These are phyloP conservation scores for Mellilla xanthometata DNA, from an alignment of 2,888 invertebrate species.

Conservation along the genomic window DNA sequence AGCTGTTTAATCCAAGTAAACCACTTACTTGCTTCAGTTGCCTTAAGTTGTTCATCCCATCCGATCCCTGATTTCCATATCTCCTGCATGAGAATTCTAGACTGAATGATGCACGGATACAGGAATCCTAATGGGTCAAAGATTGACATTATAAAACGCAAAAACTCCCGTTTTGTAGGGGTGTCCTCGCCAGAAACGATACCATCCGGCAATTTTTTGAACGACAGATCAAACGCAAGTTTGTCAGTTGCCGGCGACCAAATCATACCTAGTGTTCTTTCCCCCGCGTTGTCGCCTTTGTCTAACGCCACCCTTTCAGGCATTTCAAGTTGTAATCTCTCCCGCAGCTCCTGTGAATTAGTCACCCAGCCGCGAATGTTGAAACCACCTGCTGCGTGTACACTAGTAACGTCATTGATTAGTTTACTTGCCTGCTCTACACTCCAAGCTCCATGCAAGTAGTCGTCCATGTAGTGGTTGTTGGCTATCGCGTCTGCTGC, in stretches of 20 bases:
- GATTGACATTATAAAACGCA: constrained; percentile 31
- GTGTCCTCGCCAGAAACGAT: constrained; percentile 18
- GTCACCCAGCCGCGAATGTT: constrained; percentile 35
- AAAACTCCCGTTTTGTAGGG: constrained; percentile 30
- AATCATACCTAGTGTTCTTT: constrained; percentile 31
- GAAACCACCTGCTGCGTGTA: constrained; percentile 34
- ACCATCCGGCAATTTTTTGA: constrained; percentile 19
- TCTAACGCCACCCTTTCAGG: too few relatives aligned
- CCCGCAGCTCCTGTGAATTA: too few relatives aligned
- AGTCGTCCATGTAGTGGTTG: constrained; percentile 24
- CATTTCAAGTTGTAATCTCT: too few relatives aligned
- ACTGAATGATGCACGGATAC: constrained; percentile 32
- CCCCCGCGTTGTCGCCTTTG: too few relatives aligned
- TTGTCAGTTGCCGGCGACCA: constrained; percentile 30
- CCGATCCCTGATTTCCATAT: constrained; percentile 18
- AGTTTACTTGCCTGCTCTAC: constrained; percentile 22
- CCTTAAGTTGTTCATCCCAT: too few relatives aligned
- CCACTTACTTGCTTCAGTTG: too few relatives aligned
- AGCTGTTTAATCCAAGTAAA: too few relatives aligned
- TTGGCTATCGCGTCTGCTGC: neutral
- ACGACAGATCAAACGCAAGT: constrained; percentile 29
- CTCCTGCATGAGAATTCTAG: constrained; percentile 31
- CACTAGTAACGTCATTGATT: constrained; percentile 14
- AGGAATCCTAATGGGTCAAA: constrained; percentile 32
- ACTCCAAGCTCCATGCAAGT: constrained; percentile 25